These are phyloP conservation scores for Balanococcus diminutus DNA, from an alignment of 2,888 invertebrate genomes.

Conservation along the genomic window DNA sequence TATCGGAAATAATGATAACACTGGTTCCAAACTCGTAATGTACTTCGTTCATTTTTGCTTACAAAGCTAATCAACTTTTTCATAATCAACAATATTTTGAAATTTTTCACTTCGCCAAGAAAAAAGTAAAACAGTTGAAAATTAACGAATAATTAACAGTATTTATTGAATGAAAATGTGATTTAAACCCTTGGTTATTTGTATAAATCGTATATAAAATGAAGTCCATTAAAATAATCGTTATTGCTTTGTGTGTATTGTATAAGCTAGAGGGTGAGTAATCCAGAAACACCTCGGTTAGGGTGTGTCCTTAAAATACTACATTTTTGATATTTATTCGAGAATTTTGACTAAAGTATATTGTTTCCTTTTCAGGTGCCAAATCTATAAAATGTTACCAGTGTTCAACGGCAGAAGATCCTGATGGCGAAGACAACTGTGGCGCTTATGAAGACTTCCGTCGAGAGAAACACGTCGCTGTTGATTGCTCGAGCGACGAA, in stretches of 20 bases:
- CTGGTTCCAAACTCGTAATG: not conserved
- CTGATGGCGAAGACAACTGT: conserved; percentile 81
- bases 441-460: conserved; percentile 89
- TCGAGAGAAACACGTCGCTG: conserved; percentile 80
- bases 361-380: conserved; percentile 37
- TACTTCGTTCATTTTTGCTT: not conserved
- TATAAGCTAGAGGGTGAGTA: conserved; percentile 39
- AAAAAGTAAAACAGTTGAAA: not conserved
- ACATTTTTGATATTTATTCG: not conserved
- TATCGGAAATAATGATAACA: not conserved
- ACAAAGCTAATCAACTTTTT: not conserved
- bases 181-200: not conserved
- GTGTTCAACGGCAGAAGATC: conserved; percentile 86
- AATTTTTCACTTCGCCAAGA: not conserved
- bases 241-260: not conserved
- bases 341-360: not conserved
- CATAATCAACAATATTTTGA: not conserved
- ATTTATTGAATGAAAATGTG: not conserved
- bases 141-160: not conserved
- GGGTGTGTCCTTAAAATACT: conserved; percentile 11
- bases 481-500: conserved; percentile 93
- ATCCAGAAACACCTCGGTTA: not conserved
- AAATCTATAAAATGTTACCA: conserved; percentile 76
- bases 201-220: not conserved
- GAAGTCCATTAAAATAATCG: not conserved